phyloP scores from a whole-genome alignment of 2,113 vertebrate genomes.

The Oenanthe melanoleuca region DNA sequence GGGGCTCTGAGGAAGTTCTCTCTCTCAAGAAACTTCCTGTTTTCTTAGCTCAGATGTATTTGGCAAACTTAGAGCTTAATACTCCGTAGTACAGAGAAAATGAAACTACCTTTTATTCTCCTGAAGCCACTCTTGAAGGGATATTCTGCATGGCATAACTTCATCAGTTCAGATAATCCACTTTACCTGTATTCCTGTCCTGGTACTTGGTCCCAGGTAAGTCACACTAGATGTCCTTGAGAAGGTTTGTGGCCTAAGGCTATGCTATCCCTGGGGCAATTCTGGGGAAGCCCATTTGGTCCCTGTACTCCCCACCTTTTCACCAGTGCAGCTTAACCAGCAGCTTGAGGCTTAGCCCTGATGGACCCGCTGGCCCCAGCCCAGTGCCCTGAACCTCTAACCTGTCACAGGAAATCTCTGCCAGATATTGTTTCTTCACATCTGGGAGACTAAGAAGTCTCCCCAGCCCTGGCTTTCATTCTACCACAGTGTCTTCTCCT shows the following conservation, averaged over 20 bases:
- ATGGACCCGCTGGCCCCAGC: background rate
- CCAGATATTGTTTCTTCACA: background rate
- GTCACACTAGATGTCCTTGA: rapidly evolving
- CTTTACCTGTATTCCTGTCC: background rate
- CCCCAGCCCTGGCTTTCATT: background rate
- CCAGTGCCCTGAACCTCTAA: background rate
- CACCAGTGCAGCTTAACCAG: background rate
- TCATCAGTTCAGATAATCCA: background rate
- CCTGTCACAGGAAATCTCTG: background rate
- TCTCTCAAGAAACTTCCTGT: background rate
- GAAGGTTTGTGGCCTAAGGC: background rate
- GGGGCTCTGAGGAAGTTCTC: background rate
- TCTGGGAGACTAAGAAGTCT: background rate
- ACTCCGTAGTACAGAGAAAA: background rate
- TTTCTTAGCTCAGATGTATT: background rate
- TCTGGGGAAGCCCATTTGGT: background rate
- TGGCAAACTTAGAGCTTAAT: background rate
- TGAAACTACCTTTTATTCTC: background rate
- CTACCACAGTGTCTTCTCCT: background rate
- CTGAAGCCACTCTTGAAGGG: background rate
- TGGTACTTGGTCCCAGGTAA: background rate
- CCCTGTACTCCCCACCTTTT: background rate
- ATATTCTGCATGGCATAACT: background rate
- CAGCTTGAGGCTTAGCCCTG: background rate
- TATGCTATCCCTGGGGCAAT: background rate